Conservation (phyloP, 2,888 invertebrate genomes). For the Arge pagana region DNA sequence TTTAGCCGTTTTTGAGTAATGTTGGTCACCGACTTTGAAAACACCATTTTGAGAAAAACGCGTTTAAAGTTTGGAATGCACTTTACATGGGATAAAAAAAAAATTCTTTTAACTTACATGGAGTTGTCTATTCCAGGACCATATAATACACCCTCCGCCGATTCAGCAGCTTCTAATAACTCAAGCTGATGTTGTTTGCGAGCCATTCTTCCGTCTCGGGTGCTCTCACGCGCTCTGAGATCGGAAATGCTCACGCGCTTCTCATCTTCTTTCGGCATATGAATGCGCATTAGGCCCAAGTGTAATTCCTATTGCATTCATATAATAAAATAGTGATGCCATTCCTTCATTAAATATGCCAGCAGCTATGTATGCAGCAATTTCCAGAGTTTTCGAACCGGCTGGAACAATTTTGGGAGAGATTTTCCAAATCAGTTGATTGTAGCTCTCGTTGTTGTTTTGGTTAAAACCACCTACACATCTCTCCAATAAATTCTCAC, state of each 20-base stretch:
- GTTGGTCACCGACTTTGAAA: neutral
- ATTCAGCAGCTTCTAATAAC: slow-evolving; percentile 5
- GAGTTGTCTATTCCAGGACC: slow-evolving; percentile 6
- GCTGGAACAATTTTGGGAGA: slow-evolving; percentile 33
- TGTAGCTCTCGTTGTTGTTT: slow-evolving; percentile 46
- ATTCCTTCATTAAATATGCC: slow-evolving; percentile 41
- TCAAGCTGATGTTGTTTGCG: slow-evolving; percentile 30
- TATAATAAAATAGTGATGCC: slow-evolving; percentile 29
- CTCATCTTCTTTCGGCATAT: slow-evolving; percentile 25
- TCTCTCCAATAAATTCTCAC: slow-evolving; percentile 38
- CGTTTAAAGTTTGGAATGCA: slow-evolving; percentile 2
- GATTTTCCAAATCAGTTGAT: slow-evolving; percentile 44
- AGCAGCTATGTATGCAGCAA: slow-evolving; percentile 36
- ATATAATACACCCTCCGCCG: neutral
- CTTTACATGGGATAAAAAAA: neutral
- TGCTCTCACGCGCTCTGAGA: slow-evolving; percentile 20
- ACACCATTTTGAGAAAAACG: slow-evolving; percentile 8
- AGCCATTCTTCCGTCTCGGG: slow-evolving; percentile 29
- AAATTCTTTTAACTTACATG: neutral
- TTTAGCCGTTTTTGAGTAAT: slow-evolving; percentile 4
- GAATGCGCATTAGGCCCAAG: slow-evolving; percentile 27
- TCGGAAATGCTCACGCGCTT: slow-evolving; percentile 26
- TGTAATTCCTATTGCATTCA: slow-evolving; percentile 29
- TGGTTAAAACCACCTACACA: slow-evolving; percentile 46
- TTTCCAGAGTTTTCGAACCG: slow-evolving; percentile 32